Evolutionary conservation across 2,113 vertebrate genomes (phyloP).

Genomic region (Engystomops pustulosus): DNA sequence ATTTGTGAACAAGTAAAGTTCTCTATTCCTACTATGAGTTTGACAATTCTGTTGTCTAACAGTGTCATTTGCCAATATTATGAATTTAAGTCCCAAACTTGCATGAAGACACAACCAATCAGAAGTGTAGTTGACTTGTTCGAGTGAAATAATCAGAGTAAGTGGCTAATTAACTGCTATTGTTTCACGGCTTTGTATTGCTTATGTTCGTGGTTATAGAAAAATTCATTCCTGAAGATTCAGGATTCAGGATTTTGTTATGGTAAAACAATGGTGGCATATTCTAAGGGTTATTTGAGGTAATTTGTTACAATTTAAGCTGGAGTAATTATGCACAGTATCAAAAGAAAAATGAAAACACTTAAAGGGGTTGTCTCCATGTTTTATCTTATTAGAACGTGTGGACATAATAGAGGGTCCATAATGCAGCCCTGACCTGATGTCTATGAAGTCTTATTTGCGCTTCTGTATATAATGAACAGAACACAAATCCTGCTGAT

Average conservation of each 20-base stretch:
- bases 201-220: background rate
- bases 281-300: background rate
- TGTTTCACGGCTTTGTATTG: background rate
- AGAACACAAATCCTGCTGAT: too few relatives aligned
- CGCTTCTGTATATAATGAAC: too few relatives aligned
- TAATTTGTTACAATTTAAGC: background rate
- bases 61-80: background rate
- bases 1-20: too few relatives aligned
- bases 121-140: background rate
- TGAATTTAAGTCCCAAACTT: background rate
- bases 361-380: too few relatives aligned
- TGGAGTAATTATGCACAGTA: too few relatives aligned
- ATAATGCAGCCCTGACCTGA: too few relatives aligned
- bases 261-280: background rate
- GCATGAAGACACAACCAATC: background rate
- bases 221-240: background rate
- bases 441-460: too few relatives aligned
- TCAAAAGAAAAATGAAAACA: background rate
- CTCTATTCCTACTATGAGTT: too few relatives aligned
- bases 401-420: too few relatives aligned
- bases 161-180: background rate
- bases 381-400: too few relatives aligned
- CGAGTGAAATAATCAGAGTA: background rate
- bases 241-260: slow-evolving; percentile 3
- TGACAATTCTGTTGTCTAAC: background rate